phyloP scores from a whole-genome alignment of 2,888 invertebrate genomes.

The Lamellibrachia satsuma region DNA sequence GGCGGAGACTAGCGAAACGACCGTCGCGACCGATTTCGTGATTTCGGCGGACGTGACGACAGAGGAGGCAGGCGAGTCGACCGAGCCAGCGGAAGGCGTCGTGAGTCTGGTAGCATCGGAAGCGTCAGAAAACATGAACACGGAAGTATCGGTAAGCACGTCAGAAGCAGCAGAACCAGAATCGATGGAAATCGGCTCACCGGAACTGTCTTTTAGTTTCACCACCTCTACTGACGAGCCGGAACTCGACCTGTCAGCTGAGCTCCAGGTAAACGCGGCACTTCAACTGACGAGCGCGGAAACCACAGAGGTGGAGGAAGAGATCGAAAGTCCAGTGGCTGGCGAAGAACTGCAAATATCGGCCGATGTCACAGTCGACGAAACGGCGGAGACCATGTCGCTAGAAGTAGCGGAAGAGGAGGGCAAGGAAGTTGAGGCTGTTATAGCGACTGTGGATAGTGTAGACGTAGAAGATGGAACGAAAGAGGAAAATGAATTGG shows the following conservation, averaged over 20 bases:
- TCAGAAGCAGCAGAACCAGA: not conserved
- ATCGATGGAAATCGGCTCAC: not conserved
- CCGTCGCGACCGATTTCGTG: not conserved
- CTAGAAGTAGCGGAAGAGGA: not conserved
- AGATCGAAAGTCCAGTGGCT: not conserved
- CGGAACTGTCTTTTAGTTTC: not conserved
- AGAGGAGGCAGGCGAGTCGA: not conserved
- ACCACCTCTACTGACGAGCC: not conserved
- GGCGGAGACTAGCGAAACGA: conserved; percentile 18
- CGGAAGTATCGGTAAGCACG: not conserved
- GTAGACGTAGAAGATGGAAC: not conserved
- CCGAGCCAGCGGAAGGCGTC: not conserved
- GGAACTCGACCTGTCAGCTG: not conserved
- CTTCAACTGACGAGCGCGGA: not conserved
- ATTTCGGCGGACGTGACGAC: not conserved
- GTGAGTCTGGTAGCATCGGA: not conserved
- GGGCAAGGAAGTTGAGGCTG: not conserved
- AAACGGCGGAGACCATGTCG: not conserved
- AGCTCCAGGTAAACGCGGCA: not conserved
- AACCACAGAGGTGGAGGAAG: conserved; percentile 10
- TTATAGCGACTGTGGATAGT: not conserved
- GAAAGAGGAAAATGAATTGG: not conserved
- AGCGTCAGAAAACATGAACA: not conserved
- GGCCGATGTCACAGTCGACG: not conserved
- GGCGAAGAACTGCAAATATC: not conserved